Conservation (phyloP, 2,113 vertebrate genomes). For the Lanius collurio region DNA sequence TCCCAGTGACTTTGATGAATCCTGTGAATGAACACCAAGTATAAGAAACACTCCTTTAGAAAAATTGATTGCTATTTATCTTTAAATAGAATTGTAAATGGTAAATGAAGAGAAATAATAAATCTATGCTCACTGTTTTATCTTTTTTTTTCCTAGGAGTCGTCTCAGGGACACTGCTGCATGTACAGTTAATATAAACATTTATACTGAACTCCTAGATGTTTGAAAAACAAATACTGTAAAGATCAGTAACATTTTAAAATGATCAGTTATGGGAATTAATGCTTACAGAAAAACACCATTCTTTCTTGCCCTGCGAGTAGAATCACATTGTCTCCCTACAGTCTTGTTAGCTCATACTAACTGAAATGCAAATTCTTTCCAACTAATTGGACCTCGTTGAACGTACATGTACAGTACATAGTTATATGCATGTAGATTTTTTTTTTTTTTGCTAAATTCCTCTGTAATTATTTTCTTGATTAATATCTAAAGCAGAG, state of each 20-base stretch:
- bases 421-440: conserved; percentile 70
- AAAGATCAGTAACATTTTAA: conserved; percentile 76
- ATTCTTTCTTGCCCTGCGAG: conserved; percentile 69
- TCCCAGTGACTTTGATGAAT: not conserved
- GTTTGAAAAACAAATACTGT: conserved; percentile 68
- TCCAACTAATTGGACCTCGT: conserved; percentile 78
- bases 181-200: conserved; percentile 56
- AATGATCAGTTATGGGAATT: conserved; percentile 74
- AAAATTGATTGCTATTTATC: not conserved
- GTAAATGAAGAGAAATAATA: not conserved
- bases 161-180: conserved; percentile 32
- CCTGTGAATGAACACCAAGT: not conserved
- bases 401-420: conserved; percentile 73
- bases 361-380: conserved; percentile 81
- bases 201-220: conserved; percentile 62
- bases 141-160: conserved; percentile 3
- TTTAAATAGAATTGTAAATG: not conserved
- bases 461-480: conserved; percentile 74
- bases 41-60: not conserved
- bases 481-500: conserved; percentile 68
- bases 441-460: conserved; percentile 57
- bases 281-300: conserved; percentile 71
- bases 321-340: conserved; percentile 75
- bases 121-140: not conserved
- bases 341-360: conserved; percentile 78